These are phyloP conservation scores for Limnephilus rhombicus DNA, from an alignment of 2,888 invertebrate species.

Conservation along the genomic window DNA sequence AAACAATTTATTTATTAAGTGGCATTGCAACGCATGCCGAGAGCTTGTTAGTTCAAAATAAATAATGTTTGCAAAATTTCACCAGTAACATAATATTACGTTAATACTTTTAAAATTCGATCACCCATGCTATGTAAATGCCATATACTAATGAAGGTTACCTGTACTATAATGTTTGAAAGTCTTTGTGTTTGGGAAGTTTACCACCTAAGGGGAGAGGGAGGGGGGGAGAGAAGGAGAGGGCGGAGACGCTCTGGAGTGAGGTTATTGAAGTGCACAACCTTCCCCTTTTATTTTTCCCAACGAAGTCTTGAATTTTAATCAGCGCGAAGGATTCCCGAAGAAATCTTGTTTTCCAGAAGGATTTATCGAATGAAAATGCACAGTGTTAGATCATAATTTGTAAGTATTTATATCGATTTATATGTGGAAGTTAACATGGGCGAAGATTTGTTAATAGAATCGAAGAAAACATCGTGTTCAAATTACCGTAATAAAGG, in stretches of 20 bases:
- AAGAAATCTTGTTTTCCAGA: constrained; percentile 8
- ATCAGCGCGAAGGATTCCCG: constrained; percentile 8
- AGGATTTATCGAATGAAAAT: neutral
- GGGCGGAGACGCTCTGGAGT: neutral
- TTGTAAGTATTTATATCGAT: neutral
- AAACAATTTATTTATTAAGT: no score
- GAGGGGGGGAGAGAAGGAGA: neutral
- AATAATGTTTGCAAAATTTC: no score
- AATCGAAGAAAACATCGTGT: no score
- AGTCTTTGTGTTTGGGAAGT: neutral
- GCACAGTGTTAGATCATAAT: neutral
- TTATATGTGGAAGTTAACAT: no score
- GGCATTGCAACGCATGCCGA: no score
- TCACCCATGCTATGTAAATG: neutral
- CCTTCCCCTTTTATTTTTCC: constrained; percentile 13
- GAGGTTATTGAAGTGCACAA: constrained; percentile 36
- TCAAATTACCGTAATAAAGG: no score
- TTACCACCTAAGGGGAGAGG: neutral
- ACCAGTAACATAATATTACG: neutral
- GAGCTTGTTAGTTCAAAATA: no score
- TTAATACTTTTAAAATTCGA: neutral
- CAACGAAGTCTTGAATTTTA: constrained; percentile 18
- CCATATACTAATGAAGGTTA: neutral
- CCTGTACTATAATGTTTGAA: neutral
- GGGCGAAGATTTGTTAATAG: no score